phyloP scores from a whole-genome alignment of 2,888 invertebrate species.

The Ennomos erosarius region DNA sequence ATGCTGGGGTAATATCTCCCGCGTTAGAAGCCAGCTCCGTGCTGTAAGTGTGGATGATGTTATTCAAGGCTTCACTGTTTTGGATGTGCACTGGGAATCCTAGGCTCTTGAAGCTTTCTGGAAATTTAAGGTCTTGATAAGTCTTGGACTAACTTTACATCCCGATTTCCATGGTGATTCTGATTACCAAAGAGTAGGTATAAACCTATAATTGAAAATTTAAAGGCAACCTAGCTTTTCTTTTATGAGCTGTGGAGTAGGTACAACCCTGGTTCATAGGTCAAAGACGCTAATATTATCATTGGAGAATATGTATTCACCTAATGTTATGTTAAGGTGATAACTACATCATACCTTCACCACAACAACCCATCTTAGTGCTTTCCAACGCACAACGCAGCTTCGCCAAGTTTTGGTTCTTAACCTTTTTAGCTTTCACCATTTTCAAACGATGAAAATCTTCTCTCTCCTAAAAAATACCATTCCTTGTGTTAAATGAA shows the following conservation, averaged over 20 bases:
- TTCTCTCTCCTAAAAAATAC: slow-evolving; percentile 68
- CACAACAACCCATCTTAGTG: slow-evolving; percentile 26
- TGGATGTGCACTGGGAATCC: slow-evolving; percentile 38
- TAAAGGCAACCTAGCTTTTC: too few relatives aligned
- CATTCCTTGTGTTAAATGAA: background rate
- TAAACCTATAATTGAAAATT: too few relatives aligned
- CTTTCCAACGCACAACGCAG: slow-evolving; percentile 28
- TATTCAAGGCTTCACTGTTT: slow-evolving; percentile 55
- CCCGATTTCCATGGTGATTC: too few relatives aligned
- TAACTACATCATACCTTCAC: slow-evolving; percentile 18
- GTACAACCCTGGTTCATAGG: too few relatives aligned
- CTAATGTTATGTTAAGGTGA: background rate
- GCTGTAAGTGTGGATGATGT: slow-evolving; percentile 50
- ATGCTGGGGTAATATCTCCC: slow-evolving; percentile 62
- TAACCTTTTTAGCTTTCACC: slow-evolving; percentile 78
- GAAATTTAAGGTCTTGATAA: background rate
- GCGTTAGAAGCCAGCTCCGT: slow-evolving; percentile 52
- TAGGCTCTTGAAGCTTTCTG: slow-evolving; percentile 23
- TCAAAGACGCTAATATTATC: too few relatives aligned
- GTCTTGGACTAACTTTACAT: too few relatives aligned
- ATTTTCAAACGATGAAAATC: slow-evolving; percentile 81
- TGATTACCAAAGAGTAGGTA: too few relatives aligned
- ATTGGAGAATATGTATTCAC: too few relatives aligned
- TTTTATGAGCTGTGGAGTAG: too few relatives aligned
- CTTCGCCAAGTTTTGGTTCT: slow-evolving; percentile 48